Evolutionary conservation across 2,797 vertebrate genomes (phyloP).

Genomic region (Sylvia borin): DNA sequence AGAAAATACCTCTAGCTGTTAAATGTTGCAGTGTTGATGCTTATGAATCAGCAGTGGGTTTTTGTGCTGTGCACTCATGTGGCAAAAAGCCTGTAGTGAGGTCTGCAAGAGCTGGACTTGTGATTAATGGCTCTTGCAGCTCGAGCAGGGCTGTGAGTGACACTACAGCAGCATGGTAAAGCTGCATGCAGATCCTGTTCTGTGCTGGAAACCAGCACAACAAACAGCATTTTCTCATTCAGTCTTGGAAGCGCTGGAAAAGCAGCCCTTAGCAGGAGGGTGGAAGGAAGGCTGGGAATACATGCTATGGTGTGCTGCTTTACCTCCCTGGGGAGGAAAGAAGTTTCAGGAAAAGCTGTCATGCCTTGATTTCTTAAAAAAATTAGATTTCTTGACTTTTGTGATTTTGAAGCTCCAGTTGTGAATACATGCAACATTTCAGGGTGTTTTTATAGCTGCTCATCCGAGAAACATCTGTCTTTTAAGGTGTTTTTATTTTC

Average conservation of each 20-base stretch:
- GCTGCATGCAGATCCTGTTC: background rate
- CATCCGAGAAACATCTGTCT: background rate
- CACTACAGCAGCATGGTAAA: background rate
- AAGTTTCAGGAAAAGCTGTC: background rate
- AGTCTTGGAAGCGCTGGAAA: background rate
- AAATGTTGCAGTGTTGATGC: background rate
- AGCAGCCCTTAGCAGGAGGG: background rate
- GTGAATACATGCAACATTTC: background rate
- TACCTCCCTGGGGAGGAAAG: background rate
- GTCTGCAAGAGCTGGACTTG: background rate
- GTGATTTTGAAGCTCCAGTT: background rate
- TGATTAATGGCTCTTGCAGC: background rate
- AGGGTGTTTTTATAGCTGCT: background rate
- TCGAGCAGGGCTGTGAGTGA: background rate
- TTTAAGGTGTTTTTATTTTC: background rate
- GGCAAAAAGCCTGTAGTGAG: background rate
- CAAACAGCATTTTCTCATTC: background rate
- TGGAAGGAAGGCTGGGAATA: background rate
- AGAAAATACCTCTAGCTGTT: background rate
- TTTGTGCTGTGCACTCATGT: background rate
- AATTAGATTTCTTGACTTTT: background rate
- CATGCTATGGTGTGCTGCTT: background rate
- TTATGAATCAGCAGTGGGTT: background rate
- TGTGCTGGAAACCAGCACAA: background rate
- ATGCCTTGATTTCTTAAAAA: background rate